A percentile compares a stretch with the other conserved stretches of the same genome.
Evolutionary conservation across 2,888 invertebrate species (phyloP).

Genomic region (Tanytarsus gracilentus): DNA sequence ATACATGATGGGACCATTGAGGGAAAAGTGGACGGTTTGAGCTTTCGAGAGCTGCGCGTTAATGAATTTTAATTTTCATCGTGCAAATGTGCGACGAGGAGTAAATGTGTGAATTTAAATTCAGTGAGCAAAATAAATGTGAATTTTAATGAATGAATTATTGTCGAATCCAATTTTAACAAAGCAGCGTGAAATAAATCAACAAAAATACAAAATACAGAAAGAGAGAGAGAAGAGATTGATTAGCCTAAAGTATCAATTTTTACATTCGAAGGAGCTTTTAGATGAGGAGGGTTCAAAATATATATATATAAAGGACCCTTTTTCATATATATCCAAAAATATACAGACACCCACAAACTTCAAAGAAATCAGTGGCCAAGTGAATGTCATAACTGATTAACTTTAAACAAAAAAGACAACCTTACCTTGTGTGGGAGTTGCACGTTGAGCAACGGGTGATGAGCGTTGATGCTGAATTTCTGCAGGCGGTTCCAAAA

Average conservation of each 20-base stretch:
- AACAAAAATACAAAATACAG: slow-evolving; percentile 20
- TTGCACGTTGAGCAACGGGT: slow-evolving; percentile 47
- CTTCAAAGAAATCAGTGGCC: no score
- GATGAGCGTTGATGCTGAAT: slow-evolving; percentile 56
- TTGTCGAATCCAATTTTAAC: slow-evolving; percentile 9
- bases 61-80: not conserved
- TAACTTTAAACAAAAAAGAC: not conserved
- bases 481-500: slow-evolving; percentile 84
- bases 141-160: not conserved
- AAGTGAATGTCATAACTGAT: not conserved
- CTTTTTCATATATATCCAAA: no score
- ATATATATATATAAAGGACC: no score
- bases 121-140: not conserved
- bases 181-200: slow-evolving; percentile 27
- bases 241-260: slow-evolving; percentile 19
- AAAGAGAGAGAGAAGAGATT: slow-evolving; percentile 26
- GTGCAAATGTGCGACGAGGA: not conserved
- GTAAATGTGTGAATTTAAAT: no score
- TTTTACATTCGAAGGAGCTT: no score
- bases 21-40: slow-evolving; percentile 72
- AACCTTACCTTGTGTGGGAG: slow-evolving; percentile 39
- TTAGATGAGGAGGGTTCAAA: no score
- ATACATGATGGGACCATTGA: slow-evolving; percentile 91
- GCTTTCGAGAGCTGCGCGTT: slow-evolving; percentile 36
- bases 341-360: no score